Percentiles rank a stretch among this genome's conserved stretches.
phyloP scores from a whole-genome alignment of 2,888 invertebrate genomes.

The Acrocyrtus sp. region DNA sequence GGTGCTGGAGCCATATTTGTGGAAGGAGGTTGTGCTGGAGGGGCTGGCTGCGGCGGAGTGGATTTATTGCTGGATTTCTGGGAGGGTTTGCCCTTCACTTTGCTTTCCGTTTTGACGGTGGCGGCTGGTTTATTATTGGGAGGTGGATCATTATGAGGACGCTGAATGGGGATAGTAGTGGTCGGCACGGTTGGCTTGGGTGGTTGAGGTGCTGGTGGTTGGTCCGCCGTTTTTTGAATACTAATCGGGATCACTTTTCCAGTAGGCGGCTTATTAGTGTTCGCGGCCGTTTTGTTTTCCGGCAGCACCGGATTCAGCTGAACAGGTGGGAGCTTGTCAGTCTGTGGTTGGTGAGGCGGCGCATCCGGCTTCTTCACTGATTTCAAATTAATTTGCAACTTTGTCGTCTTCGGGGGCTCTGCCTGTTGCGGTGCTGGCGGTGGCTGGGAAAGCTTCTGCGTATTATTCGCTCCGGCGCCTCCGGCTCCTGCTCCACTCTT shows the following conservation, averaged over 20 bases:
- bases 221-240: conserved; percentile 28
- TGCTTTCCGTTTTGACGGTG: conserved; percentile 35
- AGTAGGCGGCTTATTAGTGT: conserved; percentile 38
- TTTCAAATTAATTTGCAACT: conserved; percentile 59
- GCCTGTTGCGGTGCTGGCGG: conserved; percentile 15
- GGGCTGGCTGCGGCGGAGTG: conserved; percentile 44
- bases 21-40: conserved; percentile 55
- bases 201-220: background rate
- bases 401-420: conserved; percentile 42
- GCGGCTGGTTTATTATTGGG: conserved; percentile 30
- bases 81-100: conserved; percentile 24
- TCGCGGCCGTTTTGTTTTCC: conserved; percentile 36
- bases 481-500: conserved; percentile 32
- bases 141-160: conserved; percentile 27
- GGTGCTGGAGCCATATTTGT: conserved; percentile 46
- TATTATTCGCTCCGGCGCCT: background rate
- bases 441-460: conserved; percentile 11
- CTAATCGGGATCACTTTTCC: conserved; percentile 35
- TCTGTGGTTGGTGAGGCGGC: conserved; percentile 15
- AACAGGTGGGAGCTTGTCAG: conserved; percentile 47
- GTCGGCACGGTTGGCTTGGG: conserved; percentile 9
- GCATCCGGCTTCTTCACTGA: conserved; percentile 55
- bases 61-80: conserved; percentile 23
- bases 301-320: conserved; percentile 46
- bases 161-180: conserved; percentile 45